Conservation (phyloP, 2,113 vertebrate species). For the Calypte anna region DNA sequence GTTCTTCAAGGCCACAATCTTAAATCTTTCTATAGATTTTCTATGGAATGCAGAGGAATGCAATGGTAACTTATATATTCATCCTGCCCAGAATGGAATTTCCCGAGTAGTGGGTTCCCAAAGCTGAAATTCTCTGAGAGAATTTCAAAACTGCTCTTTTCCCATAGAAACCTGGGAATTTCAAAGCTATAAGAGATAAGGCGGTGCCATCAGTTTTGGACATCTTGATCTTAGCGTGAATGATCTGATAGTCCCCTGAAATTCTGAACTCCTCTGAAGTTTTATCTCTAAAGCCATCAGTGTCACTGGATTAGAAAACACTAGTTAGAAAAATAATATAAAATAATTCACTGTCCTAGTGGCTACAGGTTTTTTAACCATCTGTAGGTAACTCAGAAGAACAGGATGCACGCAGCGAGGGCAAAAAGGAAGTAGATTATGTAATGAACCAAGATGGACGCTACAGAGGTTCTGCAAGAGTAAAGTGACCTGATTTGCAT, state of each 20-base stretch:
- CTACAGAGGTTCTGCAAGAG: not conserved
- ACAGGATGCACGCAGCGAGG: not conserved
- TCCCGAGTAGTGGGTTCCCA: not conserved
- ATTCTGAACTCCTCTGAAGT: not conserved
- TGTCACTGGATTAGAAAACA: not conserved
- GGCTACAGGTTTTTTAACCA: not conserved
- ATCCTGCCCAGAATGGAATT: not conserved
- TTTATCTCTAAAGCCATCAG: not conserved
- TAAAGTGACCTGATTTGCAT: not conserved
- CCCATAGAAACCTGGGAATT: not conserved
- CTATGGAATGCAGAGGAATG: not conserved
- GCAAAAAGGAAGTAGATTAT: not conserved
- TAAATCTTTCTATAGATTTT: not conserved
- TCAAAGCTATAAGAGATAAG: not conserved
- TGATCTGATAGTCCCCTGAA: not conserved
- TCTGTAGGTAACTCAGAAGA: not conserved
- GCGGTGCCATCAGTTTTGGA: not conserved
- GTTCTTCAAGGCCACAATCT: not conserved
- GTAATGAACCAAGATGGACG: not conserved
- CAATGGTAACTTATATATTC: not conserved
- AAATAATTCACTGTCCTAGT: not conserved
- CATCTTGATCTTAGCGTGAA: not conserved
- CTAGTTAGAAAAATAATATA: not conserved
- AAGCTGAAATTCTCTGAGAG: not conserved
- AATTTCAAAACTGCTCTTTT: not conserved